Evolutionary conservation across 2,797 vertebrate genomes (phyloP).

Genomic region (Galaxias olidus): DNA sequence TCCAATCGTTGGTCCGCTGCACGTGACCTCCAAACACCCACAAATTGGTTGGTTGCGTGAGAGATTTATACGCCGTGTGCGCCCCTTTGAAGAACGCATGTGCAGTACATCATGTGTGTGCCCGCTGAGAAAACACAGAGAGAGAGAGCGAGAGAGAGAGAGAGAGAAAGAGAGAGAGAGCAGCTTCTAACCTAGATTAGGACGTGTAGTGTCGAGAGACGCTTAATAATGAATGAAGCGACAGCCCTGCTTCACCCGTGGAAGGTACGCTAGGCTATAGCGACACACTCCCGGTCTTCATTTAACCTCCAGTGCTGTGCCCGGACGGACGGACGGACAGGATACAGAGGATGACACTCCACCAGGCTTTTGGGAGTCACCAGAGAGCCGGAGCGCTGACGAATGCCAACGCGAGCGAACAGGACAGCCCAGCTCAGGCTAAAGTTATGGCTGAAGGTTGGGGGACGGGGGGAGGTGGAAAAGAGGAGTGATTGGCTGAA

Average conservation of each 20-base stretch:
- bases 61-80: neutral
- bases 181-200: constrained; percentile 71
- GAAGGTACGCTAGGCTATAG: constrained; percentile 27
- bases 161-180: constrained; percentile 7
- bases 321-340: constrained; percentile 5
- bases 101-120: constrained; percentile 56
- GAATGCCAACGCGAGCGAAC: constrained; percentile 42
- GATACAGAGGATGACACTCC: constrained; percentile 25
- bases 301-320: neutral
- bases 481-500: constrained; percentile 30
- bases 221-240: constrained; percentile 72
- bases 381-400: constrained; percentile 42
- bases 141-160: constrained; percentile 5
- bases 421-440: constrained; percentile 47
- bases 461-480: constrained; percentile 15
- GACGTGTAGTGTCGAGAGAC: constrained; percentile 53
- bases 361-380: constrained; percentile 13
- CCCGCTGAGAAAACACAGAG: constrained; percentile 4
- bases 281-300: too few species aligned
- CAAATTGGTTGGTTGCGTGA: constrained; percentile 56
- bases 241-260: constrained; percentile 36
- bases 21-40: constrained; percentile 54
- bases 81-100: constrained; percentile 48
- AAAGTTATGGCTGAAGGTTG: constrained; percentile 60
- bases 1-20: constrained; percentile 35